phyloP scores from a whole-genome alignment of 2,888 invertebrate genomes.

The Clivina fossor region DNA sequence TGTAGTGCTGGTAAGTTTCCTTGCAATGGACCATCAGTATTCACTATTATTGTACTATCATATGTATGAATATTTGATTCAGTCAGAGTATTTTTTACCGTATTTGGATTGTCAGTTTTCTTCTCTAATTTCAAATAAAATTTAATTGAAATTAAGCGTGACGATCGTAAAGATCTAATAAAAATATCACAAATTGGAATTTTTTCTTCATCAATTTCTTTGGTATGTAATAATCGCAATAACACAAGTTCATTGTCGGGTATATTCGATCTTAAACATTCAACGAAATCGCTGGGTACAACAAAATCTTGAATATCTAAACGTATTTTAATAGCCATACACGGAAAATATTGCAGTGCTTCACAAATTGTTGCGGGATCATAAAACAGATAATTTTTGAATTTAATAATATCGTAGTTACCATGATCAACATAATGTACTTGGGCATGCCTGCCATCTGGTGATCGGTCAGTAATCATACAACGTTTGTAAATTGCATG shows the following conservation, averaged over 20 bases:
- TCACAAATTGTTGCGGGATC: too few relatives aligned
- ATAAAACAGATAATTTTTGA: too few relatives aligned
- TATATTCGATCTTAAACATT: too few relatives aligned
- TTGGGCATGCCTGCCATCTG: background rate
- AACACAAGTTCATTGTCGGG: background rate
- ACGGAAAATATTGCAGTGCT: background rate
- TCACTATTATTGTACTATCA: too few relatives aligned
- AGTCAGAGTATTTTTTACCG: too few relatives aligned
- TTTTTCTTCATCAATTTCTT: background rate
- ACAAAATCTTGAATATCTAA: background rate
- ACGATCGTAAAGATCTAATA: background rate
- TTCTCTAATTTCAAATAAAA: too few relatives aligned
- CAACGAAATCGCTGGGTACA: background rate
- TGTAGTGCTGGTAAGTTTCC: conserved; percentile 54
- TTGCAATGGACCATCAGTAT: too few relatives aligned
- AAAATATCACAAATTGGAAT: background rate
- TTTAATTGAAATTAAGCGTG: background rate
- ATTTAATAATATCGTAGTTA: background rate
- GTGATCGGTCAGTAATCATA: background rate
- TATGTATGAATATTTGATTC: too few relatives aligned
- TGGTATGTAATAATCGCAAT: too few relatives aligned
- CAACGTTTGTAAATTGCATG: background rate
- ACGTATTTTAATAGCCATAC: background rate
- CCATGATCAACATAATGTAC: background rate
- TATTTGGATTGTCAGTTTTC: too few relatives aligned